Percentiles rank a stretch among this genome's conserved stretches.
Conservation (phyloP, 2,888 invertebrate species). For the Drosophila diplacantha region DNA sequence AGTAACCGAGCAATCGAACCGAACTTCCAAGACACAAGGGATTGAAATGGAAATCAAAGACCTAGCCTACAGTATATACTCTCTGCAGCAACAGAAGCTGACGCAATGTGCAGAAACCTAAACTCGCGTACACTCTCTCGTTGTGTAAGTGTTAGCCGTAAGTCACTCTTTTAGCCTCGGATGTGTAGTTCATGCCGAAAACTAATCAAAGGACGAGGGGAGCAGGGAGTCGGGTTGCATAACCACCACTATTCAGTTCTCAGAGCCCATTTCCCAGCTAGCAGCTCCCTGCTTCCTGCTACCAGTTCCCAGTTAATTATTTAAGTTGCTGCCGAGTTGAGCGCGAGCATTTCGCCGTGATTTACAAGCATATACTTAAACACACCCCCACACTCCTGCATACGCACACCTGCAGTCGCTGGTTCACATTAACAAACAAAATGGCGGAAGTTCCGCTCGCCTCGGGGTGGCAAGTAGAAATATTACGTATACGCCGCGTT, state of each 20-base stretch:
- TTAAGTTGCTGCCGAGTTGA: slow-evolving; percentile 38
- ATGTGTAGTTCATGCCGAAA: slow-evolving; percentile 22
- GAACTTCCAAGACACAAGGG: slow-evolving; percentile 55
- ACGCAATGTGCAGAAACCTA: slow-evolving; percentile 2
- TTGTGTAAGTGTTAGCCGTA: slow-evolving; percentile 35
- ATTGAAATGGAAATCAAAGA: slow-evolving; percentile 63
- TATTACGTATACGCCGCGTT: slow-evolving; percentile 56
- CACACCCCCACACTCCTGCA: not conserved
- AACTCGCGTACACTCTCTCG: slow-evolving; percentile 13
- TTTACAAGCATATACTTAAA: slow-evolving; percentile 19
- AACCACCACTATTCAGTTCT: not conserved
- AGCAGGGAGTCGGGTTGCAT: not conserved
- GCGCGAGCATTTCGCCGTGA: slow-evolving; percentile 32
- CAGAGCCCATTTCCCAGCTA: not conserved
- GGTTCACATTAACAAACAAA: slow-evolving; percentile 36
- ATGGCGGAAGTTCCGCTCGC: slow-evolving; percentile 46
- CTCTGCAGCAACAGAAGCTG: not conserved
- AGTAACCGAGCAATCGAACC: slow-evolving; percentile 33
- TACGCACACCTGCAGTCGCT: slow-evolving; percentile 13
- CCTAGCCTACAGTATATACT: slow-evolving; percentile 30
- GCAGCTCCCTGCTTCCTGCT: not conserved
- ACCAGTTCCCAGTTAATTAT: slow-evolving; percentile 51
- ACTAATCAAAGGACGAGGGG: slow-evolving; percentile 22
- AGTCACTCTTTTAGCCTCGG: slow-evolving; percentile 32
- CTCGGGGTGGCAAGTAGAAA: slow-evolving; percentile 34